Conservation (phyloP, 2,888 invertebrate genomes). For the Hyles lineata region DNA sequence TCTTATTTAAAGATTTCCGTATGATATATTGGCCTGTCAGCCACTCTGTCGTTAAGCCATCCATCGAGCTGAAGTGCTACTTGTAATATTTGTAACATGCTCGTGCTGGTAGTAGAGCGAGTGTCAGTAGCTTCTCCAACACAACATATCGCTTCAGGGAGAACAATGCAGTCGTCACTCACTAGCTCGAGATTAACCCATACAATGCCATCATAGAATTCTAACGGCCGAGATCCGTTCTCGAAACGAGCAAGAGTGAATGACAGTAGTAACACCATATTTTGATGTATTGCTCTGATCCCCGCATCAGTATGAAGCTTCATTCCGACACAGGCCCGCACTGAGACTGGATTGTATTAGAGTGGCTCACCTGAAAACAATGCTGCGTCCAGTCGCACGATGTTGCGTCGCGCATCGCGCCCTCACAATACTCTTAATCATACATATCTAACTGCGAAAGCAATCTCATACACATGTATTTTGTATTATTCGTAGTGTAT, state of each 20-base stretch:
- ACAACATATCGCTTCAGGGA: not conserved
- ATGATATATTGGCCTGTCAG: not conserved
- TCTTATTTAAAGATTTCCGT: not conserved
- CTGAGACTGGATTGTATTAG: not conserved
- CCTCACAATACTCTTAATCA: slow-evolving; percentile 65
- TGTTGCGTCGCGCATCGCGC: slow-evolving; percentile 19
- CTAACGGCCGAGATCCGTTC: not conserved
- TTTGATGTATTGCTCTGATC: not conserved
- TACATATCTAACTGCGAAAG: slow-evolving; percentile 80
- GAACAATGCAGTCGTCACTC: slow-evolving; percentile 1
- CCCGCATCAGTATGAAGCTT: too few relatives aligned
- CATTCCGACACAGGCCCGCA: not conserved
- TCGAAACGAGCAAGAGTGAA: not conserved
- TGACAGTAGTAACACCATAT: not conserved
- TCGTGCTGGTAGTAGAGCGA: not conserved
- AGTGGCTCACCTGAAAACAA: not conserved
- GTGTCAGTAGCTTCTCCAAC: not conserved
- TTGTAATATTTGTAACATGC: not conserved
- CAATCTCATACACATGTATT: slow-evolving; percentile 77
- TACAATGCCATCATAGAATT: not conserved
- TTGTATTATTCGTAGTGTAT: slow-evolving; percentile 63
- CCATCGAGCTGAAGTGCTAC: not conserved
- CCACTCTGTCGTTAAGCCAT: not conserved
- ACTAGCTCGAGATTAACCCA: not conserved
- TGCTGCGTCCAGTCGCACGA: slow-evolving; percentile 13